These are phyloP conservation scores for Gibbula magus DNA, from an alignment of 2,888 invertebrate genomes.

Conservation along the genomic window DNA sequence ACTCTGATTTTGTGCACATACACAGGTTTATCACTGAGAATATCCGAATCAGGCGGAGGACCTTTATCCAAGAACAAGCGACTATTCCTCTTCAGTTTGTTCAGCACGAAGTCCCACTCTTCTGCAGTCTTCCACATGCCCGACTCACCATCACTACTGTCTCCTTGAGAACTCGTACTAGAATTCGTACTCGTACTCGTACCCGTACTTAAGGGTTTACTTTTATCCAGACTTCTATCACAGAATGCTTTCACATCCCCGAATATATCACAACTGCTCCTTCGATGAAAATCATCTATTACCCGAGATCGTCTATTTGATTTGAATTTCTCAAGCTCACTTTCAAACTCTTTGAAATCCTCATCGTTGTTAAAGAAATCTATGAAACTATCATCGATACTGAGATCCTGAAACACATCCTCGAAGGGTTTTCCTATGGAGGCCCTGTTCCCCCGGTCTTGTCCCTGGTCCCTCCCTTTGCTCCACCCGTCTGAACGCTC, in stretches of 20 bases:
- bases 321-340: conserved; percentile 65
- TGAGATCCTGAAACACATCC: conserved; percentile 25
- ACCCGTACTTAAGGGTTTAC: neutral
- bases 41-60: neutral
- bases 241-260: conserved; percentile 66
- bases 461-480: neutral
- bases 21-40: conserved; percentile 4
- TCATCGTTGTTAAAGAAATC: conserved; percentile 70
- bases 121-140: conserved; percentile 62
- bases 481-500: neutral
- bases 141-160: conserved; percentile 25
- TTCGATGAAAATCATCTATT: conserved; percentile 51
- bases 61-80: conserved; percentile 34
- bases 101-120: conserved; percentile 66
- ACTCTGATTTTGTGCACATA: conserved; percentile 16
- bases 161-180: conserved; percentile 6
- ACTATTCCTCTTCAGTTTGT: conserved; percentile 58
- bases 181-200: neutral
- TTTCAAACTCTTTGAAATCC: conserved; percentile 66
- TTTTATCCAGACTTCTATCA: conserved; percentile 50
- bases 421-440: conserved; percentile 19
- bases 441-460: neutral
- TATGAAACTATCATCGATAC: conserved; percentile 56
- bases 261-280: conserved; percentile 66
- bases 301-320: conserved; percentile 57